phyloP scores from a whole-genome alignment of 1,140 invertebrate genomes.

The Calycopis cecrops region DNA sequence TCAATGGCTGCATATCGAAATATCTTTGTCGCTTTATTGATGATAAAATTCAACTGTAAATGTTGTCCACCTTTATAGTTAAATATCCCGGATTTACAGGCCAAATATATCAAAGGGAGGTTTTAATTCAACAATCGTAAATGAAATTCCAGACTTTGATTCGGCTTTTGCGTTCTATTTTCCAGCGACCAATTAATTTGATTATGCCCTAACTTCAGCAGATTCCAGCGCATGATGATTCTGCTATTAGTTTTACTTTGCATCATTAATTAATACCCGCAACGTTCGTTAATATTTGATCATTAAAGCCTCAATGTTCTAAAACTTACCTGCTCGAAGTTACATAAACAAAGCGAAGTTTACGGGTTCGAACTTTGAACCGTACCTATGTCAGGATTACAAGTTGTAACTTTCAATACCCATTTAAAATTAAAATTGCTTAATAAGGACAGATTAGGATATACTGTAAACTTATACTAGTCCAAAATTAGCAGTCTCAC shows the following conservation, averaged over 20 bases:
- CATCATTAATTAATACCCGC: conserved; percentile 69
- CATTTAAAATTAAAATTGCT: conserved; percentile 61
- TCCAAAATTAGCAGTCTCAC: too few species aligned
- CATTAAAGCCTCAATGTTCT: conserved; percentile 70
- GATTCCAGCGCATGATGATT: conserved; percentile 21
- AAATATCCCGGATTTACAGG: too few species aligned
- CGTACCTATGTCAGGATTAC: conserved; percentile 58
- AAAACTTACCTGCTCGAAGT: conserved; percentile 67
- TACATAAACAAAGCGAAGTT: conserved; percentile 67
- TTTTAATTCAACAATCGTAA: conserved; percentile 2
- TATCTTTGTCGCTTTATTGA: too few species aligned
- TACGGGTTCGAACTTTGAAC: conserved; percentile 55
- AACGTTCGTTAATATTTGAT: conserved; percentile 71
- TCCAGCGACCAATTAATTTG: conserved; percentile 15
- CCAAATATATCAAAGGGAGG: too few species aligned
- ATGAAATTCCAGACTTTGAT: not conserved
- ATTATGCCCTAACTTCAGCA: not conserved
- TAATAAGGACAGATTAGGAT: conserved; percentile 19
- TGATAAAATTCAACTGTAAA: too few species aligned
- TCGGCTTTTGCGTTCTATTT: conserved; percentile 11
- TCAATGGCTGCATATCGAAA: too few species aligned
- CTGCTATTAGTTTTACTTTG: conserved; percentile 46
- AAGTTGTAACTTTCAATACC: conserved; percentile 51
- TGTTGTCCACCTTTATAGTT: too few species aligned
- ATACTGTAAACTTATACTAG: conserved; percentile 5